Conservation (phyloP, 53 echinoderm and acorn worm species). For the Stichopus horrens region DNA sequence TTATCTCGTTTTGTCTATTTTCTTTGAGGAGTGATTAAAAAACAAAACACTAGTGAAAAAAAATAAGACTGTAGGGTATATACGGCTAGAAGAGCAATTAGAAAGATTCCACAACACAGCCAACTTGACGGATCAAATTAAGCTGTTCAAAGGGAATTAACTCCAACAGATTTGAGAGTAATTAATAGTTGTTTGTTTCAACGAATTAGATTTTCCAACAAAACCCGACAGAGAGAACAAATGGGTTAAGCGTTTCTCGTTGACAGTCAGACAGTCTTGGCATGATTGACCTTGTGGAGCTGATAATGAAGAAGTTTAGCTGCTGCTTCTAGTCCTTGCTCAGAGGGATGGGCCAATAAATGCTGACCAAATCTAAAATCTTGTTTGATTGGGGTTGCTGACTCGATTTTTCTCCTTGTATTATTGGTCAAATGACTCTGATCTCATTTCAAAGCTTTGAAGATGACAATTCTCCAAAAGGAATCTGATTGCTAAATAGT, state of each 20-base stretch:
- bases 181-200: conserved; percentile 5
- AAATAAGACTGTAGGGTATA: neutral
- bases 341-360: too few relatives aligned
- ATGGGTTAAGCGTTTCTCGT: neutral
- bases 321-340: too few relatives aligned
- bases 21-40: conserved; percentile 3
- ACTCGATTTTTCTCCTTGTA: too few relatives aligned
- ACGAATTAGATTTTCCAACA: neutral
- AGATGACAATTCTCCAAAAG: too few relatives aligned
- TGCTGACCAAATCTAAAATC: too few relatives aligned
- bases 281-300: too few relatives aligned
- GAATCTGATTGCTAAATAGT: too few relatives aligned
- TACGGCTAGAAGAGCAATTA: neutral
- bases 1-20: neutral
- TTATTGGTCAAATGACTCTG: too few relatives aligned
- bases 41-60: neutral
- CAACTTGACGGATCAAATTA: neutral
- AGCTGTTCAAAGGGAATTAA: neutral
- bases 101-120: neutral
- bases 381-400: too few relatives aligned
- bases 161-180: neutral
- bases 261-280: too few relatives aligned
- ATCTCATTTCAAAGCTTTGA: too few relatives aligned
- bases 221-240: neutral
- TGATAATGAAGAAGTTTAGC: too few relatives aligned